Conservation (phyloP, 37 sponge, comb jelly and placozoan species). For the Crambe crambe region DNA sequence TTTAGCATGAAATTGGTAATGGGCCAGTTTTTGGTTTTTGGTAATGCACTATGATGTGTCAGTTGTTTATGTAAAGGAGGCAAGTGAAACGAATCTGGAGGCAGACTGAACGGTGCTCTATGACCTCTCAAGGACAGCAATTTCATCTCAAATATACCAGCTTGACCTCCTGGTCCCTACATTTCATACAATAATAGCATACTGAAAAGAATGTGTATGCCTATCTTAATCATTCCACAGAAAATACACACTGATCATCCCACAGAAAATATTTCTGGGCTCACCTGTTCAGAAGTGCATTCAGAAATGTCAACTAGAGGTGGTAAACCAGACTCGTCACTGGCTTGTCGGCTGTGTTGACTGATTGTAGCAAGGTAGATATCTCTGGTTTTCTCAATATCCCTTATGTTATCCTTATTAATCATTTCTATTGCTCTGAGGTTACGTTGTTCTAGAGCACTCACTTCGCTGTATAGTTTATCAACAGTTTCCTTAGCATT, state of each 20-base stretch:
- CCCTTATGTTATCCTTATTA: neutral
- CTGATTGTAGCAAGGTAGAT: neutral
- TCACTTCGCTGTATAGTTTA: conserved; percentile 20
- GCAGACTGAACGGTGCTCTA: neutral
- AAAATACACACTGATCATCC: neutral
- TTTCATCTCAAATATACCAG: conserved; percentile 40
- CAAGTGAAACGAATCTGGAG: conserved; percentile 50
- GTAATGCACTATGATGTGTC: conserved; percentile 2
- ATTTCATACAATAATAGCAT: too few species aligned
- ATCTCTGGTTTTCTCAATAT: conserved; percentile 14
- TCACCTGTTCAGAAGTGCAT: conserved; percentile 31
- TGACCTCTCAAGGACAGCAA: conserved; percentile 32
- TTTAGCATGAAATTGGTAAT: conserved; percentile 60
- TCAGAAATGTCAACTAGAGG: conserved; percentile 29
- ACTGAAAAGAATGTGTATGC: too few species aligned
- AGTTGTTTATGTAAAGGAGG: conserved; percentile 53
- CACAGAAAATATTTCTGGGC: neutral
- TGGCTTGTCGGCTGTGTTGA: neutral
- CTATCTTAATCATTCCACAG: neutral
- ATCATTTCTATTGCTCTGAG: conserved; percentile 38
- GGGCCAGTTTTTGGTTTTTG: conserved; percentile 56
- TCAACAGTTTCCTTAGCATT: conserved; percentile 5
- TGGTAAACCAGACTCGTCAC: neutral
- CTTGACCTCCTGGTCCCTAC: conserved; percentile 33
- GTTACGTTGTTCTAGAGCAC: conserved; percentile 50